These are phyloP conservation scores for Tyria jacobaeae DNA, from an alignment of 2,888 invertebrate genomes.

Conservation along the genomic window DNA sequence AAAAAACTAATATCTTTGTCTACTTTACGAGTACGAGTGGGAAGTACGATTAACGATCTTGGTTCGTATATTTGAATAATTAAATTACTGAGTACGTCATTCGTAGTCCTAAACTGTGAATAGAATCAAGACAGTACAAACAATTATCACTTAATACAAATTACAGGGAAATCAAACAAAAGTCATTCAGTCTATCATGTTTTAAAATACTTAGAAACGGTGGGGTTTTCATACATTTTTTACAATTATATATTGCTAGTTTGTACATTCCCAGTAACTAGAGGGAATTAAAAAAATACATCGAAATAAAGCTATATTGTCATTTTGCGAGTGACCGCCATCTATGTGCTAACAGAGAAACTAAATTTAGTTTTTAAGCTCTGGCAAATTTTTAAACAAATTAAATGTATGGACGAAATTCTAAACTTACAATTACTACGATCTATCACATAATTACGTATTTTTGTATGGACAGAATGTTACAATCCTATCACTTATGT, in stretches of 20 bases:
- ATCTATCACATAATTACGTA: constrained; percentile 61
- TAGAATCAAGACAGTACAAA: too few species aligned
- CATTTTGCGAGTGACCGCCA: constrained; percentile 8
- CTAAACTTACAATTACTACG: constrained; percentile 37
- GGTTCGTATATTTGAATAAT: too few species aligned
- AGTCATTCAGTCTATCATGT: constrained; percentile 44
- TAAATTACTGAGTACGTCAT: too few species aligned
- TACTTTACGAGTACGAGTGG: too few species aligned
- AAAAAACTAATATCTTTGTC: too few species aligned
- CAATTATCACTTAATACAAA: neutral
- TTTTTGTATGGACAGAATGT: constrained; percentile 55
- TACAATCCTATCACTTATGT: constrained; percentile 37
- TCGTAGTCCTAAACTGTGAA: too few species aligned
- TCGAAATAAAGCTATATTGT: constrained; percentile 23
- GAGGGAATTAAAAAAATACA: neutral
- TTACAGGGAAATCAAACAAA: constrained; percentile 23
- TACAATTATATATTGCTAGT: constrained; percentile 32
- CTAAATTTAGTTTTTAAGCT: neutral
- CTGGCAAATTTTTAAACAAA: neutral
- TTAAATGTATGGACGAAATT: constrained; percentile 22
- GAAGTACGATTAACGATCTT: too few species aligned
- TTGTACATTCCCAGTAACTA: constrained; percentile 27
- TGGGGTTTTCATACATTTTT: constrained; percentile 26
- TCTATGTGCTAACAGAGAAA: constrained; percentile 10
- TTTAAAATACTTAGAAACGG: constrained; percentile 34